Conservation (phyloP, 2,797 vertebrate species). For the Remorina albescens region DNA sequence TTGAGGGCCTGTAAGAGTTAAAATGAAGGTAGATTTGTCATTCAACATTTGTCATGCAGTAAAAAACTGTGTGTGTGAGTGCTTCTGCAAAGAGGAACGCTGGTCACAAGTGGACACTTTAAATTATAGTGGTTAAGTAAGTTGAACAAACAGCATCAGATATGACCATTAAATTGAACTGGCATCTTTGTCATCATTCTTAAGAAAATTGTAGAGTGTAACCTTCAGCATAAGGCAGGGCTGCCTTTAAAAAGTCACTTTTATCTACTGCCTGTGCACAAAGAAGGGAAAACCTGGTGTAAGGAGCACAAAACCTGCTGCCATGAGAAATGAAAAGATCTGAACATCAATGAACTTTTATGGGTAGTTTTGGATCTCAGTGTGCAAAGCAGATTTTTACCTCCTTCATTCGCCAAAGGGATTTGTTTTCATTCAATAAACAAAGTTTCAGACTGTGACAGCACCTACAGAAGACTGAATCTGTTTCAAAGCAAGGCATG, state of each 20-base stretch:
- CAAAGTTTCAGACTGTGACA: slow-evolving; percentile 54
- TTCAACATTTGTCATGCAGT: not conserved
- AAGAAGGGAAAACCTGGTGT: slow-evolving; percentile 52
- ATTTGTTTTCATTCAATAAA: slow-evolving; percentile 46
- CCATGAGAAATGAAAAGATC: slow-evolving; percentile 51
- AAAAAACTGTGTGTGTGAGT: slow-evolving; percentile 20
- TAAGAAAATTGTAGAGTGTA: slow-evolving; percentile 36
- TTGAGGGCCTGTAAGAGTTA: slow-evolving; percentile 6
- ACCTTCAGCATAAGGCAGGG: slow-evolving; percentile 45
- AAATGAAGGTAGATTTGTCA: not conserved
- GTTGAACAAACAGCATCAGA: slow-evolving; percentile 29
- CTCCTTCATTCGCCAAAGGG: slow-evolving; percentile 58
- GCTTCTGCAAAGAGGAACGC: slow-evolving; percentile 7
- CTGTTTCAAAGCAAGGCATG: slow-evolving; percentile 45
- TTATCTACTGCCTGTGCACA: slow-evolving; percentile 46
- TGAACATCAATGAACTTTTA: slow-evolving; percentile 59
- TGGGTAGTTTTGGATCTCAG: slow-evolving; percentile 51
- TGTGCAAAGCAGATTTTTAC: slow-evolving; percentile 69
- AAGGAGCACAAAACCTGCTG: slow-evolving; percentile 51
- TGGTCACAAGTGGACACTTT: slow-evolving; percentile 43
- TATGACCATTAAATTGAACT: slow-evolving; percentile 35
- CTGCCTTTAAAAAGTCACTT: slow-evolving; percentile 53
- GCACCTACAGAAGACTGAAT: slow-evolving; percentile 50
- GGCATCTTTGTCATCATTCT: slow-evolving; percentile 26
- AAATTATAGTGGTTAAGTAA: slow-evolving; percentile 31